Base-by-base conservation (phyloP, 2,888 invertebrate species). In the Cantharis rustica region DNA sequence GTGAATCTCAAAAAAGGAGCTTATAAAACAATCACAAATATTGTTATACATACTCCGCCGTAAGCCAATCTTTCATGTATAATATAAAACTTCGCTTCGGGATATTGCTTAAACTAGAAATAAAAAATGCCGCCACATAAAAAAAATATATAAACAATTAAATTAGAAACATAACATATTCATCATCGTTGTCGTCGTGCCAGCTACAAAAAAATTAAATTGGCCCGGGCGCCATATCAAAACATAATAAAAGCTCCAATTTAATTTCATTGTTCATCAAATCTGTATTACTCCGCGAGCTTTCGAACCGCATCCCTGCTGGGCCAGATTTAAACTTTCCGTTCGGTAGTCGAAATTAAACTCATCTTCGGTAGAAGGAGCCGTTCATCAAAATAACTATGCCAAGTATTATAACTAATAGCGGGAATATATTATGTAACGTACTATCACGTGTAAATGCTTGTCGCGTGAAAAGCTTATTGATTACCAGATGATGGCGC, bases 381-480 rank as follows among this genome's bases (percentile, higher is more conserved):
- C 47, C 47, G n/a, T 47, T 47, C n/a, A 47, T 47, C n/a, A 47
- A 47, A 47, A 47, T 47, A 47, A 47, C 7, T 47, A 47, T 47
- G 47, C 47, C 47, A 47, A 47, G 64, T 66, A 66, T 66, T 66
- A 66, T 66, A 23, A 66, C 64, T 66, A 13, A 17, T 17, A 63
- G 17, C 63, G 7, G 64, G 17, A 66, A 66, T 69, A 17, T 61
- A 69, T 31, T 69, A 61, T 69, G n/a, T 31, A 17, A 69, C n/a
- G 47, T 72, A 75, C 68, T 64, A 69, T 62, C 69, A 72, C 69
- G 71, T 75, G 72, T 73, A 73, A 69, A 76, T 80, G 74, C 81
- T 78, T 83, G 81, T 83, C 82, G 84, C 83, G 83, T 83, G 82
- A 76, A 80, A 77, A 69, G 75, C 63, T 62, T 83, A 84, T 84